phyloP scores from a whole-genome alignment of 2,113 vertebrate genomes.

The Amphiprion percula region DNA sequence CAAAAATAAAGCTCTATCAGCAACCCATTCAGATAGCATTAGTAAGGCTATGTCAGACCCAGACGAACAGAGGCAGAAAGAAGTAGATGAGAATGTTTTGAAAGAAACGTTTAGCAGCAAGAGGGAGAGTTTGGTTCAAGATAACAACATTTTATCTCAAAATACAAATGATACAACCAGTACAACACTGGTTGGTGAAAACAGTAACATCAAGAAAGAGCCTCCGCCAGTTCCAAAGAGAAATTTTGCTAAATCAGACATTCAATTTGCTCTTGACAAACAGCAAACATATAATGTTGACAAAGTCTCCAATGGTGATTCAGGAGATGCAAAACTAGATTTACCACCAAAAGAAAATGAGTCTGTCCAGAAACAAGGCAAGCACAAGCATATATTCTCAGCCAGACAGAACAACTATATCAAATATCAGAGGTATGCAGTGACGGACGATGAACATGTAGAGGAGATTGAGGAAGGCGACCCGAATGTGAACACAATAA shows the following conservation, averaged over 20 bases:
- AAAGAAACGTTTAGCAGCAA: conserved; percentile 14
- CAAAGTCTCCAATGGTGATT: conserved; percentile 30
- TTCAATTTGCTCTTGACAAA: conserved; percentile 57
- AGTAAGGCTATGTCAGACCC: conserved; percentile 40
- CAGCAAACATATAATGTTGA: conserved; percentile 18
- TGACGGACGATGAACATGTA: conserved; percentile 48
- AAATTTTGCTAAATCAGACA: conserved; percentile 66
- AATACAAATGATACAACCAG: conserved; percentile 16
- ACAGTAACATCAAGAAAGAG: conserved; percentile 52
- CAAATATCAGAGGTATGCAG: conserved; percentile 79
- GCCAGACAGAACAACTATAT: conserved; percentile 84
- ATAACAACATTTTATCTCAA: conserved; percentile 29
- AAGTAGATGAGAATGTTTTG: conserved; percentile 22
- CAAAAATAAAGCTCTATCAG: conserved; percentile 64
- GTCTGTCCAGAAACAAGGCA: conserved; percentile 44
- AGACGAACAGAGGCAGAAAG: conserved; percentile 48
- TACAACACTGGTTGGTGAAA: conserved; percentile 1
- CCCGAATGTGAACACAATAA: conserved; percentile 31
- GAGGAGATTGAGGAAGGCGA: conserved; percentile 46
- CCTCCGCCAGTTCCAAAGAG: conserved; percentile 74
- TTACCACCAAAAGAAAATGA: conserved; percentile 39
- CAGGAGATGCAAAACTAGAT: conserved; percentile 20
- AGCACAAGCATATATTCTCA: conserved; percentile 80
- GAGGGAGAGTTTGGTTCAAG: not conserved
- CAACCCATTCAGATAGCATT: conserved; percentile 37